A percentile compares a stretch with the other conserved stretches of the same genome.
These are phyloP conservation scores for Galerucella calmariensis DNA, from an alignment of 2,888 invertebrate genomes.

Conservation along the genomic window DNA sequence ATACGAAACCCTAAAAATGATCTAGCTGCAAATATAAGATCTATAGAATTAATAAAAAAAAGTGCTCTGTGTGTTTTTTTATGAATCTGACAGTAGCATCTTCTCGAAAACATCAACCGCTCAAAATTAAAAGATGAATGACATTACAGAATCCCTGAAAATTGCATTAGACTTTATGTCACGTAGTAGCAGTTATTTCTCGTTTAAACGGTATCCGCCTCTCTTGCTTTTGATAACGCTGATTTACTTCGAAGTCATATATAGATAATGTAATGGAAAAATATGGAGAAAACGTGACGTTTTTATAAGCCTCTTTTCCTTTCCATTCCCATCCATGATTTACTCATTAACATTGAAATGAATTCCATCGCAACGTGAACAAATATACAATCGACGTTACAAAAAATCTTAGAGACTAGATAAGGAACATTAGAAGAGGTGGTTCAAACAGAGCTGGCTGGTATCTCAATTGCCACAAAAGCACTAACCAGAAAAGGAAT, in stretches of 20 bases:
- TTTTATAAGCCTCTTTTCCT: constrained; percentile 39
- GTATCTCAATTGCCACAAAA: too few relatives aligned
- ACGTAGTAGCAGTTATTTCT: constrained; percentile 65
- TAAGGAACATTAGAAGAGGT: too few relatives aligned
- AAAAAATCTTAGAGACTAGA: neutral
- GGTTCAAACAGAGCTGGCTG: too few relatives aligned
- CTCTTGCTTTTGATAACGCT: constrained; percentile 61
- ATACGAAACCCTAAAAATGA: too few relatives aligned
- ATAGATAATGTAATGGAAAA: constrained; percentile 66
- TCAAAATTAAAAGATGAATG: constrained; percentile 59
- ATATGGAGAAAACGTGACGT: constrained; percentile 61
- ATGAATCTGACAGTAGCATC: neutral
- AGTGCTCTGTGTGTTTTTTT: neutral
- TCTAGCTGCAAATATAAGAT: too few relatives aligned
- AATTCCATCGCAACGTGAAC: constrained; percentile 31
- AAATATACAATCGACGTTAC: neutral
- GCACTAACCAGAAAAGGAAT: too few relatives aligned
- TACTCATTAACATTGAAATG: constrained; percentile 40
- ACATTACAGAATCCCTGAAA: constrained; percentile 56
- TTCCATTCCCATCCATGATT: constrained; percentile 42
- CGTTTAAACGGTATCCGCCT: constrained; percentile 57
- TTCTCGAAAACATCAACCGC: neutral
- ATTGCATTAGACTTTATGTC: constrained; percentile 62
- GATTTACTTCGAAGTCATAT: constrained; percentile 64
- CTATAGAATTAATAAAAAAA: too few relatives aligned